These are phyloP conservation scores for Carassius carassius DNA, from an alignment of 2,113 vertebrate species.

Conservation along the genomic window DNA sequence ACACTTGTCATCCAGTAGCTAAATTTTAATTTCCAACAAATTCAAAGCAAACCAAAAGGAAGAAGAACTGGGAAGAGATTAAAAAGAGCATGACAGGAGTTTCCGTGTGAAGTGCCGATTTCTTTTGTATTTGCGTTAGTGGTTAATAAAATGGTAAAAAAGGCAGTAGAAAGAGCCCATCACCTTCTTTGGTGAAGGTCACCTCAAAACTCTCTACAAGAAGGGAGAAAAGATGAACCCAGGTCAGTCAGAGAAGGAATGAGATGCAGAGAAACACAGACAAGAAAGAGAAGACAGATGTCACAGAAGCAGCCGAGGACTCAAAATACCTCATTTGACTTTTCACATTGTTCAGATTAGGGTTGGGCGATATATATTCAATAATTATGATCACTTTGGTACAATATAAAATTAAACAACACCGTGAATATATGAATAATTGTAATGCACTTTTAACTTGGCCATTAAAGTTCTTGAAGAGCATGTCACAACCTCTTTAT, in stretches of 20 bases:
- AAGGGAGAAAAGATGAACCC: constrained; percentile 97
- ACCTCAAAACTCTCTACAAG: constrained; percentile 99
- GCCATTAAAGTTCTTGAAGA: neutral
- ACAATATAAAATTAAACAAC: neutral
- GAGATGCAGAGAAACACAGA: constrained; percentile 62
- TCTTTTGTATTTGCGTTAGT: constrained; percentile 89
- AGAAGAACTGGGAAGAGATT: constrained; percentile 74
- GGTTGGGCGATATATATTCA: neutral
- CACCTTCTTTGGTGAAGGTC: constrained; percentile 99
- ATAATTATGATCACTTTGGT: neutral
- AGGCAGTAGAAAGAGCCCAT: constrained; percentile 93
- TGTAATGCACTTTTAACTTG: neutral
- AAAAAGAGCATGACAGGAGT: constrained; percentile 82
- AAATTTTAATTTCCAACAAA: constrained; percentile 58
- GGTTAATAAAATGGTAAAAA: constrained; percentile 87
- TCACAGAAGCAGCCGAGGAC: constrained; percentile 34
- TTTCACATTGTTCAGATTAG: neutral
- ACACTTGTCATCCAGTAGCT: constrained; percentile 84
- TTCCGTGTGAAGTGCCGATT: constrained; percentile 90
- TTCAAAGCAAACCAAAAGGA: constrained; percentile 63
- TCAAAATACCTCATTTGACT: constrained; percentile 22
- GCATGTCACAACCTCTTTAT: neutral
- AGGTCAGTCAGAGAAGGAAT: constrained; percentile 87
- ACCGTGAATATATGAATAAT: neutral
- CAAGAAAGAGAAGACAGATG: constrained; percentile 55